A percentile compares a stretch with the other conserved stretches of the same genome.
Evolutionary conservation across 2,888 invertebrate species (phyloP).

Genomic region (Fragum sueziense): DNA sequence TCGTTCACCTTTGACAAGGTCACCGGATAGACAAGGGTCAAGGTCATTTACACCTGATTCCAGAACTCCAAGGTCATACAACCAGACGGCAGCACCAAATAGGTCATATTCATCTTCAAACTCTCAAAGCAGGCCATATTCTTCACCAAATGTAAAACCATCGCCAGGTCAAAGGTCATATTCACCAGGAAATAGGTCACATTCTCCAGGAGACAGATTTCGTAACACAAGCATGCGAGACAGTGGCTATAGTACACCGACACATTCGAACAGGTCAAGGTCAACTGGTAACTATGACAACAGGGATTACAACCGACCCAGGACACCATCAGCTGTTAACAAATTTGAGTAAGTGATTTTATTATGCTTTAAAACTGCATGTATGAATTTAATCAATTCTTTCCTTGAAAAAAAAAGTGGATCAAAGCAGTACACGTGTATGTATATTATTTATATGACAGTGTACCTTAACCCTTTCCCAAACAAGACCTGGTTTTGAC

Average conservation of each 20-base stretch:
- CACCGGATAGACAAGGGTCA: constrained; percentile 22
- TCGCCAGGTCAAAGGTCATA: constrained; percentile 54
- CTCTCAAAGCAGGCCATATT: constrained; percentile 38
- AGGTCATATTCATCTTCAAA: constrained; percentile 31
- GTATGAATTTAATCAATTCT: too few species aligned
- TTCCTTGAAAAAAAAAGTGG: too few species aligned
- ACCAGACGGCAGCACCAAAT: constrained; percentile 11
- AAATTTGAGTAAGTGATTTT: constrained; percentile 27
- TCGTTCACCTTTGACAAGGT: constrained; percentile 35
- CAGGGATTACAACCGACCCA: constrained; percentile 45
- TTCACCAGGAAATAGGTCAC: constrained; percentile 48
- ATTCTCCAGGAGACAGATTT: constrained; percentile 48
- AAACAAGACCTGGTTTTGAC: too few species aligned
- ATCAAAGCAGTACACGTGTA: too few species aligned
- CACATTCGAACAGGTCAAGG: constrained; percentile 28
- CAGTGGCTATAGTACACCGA: constrained; percentile 61
- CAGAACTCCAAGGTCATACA: constrained; percentile 36
- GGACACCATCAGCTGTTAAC: constrained; percentile 33
- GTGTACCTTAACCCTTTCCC: too few species aligned
- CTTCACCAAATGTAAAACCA: constrained; percentile 40
- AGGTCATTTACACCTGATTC: constrained; percentile 51
- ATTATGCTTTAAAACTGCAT: background rate
- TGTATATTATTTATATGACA: too few species aligned
- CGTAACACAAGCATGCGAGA: constrained; percentile 39
- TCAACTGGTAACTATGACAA: constrained; percentile 24